Evolutionary conservation across 2,888 invertebrate genomes (phyloP), one percentile per base, ranked within the genome.

Genomic region (Acanthosepion lycidas): DNA sequence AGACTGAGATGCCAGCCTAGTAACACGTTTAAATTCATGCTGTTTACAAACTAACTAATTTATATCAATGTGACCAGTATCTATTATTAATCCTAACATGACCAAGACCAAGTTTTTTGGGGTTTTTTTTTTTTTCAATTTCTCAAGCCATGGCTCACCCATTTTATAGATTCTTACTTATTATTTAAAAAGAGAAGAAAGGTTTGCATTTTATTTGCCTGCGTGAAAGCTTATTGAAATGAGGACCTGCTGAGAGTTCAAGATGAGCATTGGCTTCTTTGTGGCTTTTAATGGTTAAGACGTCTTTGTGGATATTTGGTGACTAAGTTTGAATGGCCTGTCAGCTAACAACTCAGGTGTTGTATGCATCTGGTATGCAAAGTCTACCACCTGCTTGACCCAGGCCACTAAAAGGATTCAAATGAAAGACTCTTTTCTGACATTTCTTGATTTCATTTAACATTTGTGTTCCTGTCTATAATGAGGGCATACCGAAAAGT

Each of bases 341-440:
- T 78, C 78, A 78, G 78, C n/a, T 78, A n/a, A 78, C n/a, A n/a
- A n/a, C 78, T 78, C 78, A 78, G n/a, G 78, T 78, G 78, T 33
- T 78, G 78, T n/a, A n/a, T n/a, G 18, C 15, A 78, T 78, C 78
- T 78, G 78, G 9, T 78, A 78, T 33, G 9, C 23, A 23, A n/a
- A n/a, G 15, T 12, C 78, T 78, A n/a, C 78, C 78, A 78, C 78
- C 78, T 33, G n/a, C 78, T 15, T 78, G n/a, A 78, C n/a, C n/a
- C 15, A 12, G 23, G 12, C n/a, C 78, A 28, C 5, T 9, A n/a
- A 78, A 3, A 8, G 12, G n/a, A 78, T 78, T 78, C 78, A 78
- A n/a, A n/a, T 78, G 78, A 78, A 78, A 78, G 28, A 78, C n/a
- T 78, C 78, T 78, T n/a, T 78, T n/a, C 12, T 78, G 28, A n/a